phyloP scores from a whole-genome alignment of 2,797 vertebrate genomes.

The Microchirus variegatus region DNA sequence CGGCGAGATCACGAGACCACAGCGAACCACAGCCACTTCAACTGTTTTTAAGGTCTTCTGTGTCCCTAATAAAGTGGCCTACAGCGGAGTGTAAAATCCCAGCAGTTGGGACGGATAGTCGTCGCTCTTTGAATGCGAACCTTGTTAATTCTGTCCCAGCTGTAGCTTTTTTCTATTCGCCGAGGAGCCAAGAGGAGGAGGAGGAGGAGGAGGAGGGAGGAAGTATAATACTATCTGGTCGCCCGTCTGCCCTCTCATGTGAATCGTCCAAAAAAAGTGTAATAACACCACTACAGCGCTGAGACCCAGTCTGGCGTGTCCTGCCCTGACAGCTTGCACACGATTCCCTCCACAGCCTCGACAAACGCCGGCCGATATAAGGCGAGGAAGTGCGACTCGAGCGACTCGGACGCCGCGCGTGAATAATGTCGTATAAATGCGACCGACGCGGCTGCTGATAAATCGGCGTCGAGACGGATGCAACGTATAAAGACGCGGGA shows the following conservation, averaged over 20 bases:
- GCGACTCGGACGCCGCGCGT: too few relatives aligned
- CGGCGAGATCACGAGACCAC: too few relatives aligned
- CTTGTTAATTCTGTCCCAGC: constrained; percentile 49
- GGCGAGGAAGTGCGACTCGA: too few relatives aligned
- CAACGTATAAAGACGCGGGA: too few relatives aligned
- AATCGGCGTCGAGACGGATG: too few relatives aligned
- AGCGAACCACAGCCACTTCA: too few relatives aligned
- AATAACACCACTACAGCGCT: constrained; percentile 54
- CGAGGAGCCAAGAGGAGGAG: constrained; percentile 30
- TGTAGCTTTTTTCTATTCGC: constrained; percentile 71
- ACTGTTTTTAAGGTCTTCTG: too few relatives aligned
- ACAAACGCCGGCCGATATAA: too few relatives aligned
- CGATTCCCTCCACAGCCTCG: constrained; percentile 16
- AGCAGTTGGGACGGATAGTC: constrained; percentile 54
- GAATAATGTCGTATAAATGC: too few relatives aligned
- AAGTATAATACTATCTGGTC: constrained; percentile 25
- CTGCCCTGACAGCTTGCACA: constrained; percentile 36
- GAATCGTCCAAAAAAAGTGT: constrained; percentile 68
- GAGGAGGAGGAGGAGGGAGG: constrained; percentile 27
- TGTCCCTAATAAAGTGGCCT: neutral
- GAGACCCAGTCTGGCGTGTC: constrained; percentile 36
- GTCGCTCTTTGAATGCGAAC: constrained; percentile 44
- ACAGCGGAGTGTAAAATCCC: constrained; percentile 43
- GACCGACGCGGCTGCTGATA: too few relatives aligned
- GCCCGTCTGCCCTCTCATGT: constrained; percentile 55